These are phyloP conservation scores for Diadophis punctatus DNA, from an alignment of 2,113 vertebrate genomes.

Conservation along the genomic window DNA sequence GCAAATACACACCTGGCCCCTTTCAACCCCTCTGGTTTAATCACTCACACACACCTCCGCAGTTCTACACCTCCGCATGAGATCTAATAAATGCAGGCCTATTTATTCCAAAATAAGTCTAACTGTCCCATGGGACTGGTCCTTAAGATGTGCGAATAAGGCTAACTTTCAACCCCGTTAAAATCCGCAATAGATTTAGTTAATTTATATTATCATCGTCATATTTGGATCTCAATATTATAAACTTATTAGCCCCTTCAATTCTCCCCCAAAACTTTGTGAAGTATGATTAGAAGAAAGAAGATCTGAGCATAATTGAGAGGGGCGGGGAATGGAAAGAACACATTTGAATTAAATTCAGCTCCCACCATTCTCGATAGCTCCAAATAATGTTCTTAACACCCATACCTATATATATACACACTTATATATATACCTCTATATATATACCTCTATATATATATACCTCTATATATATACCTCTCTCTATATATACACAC, in stretches of 20 bases:
- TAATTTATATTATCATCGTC: not conserved
- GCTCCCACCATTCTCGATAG: not conserved
- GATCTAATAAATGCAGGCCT: not conserved
- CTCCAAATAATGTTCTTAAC: not conserved
- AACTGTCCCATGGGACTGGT: not conserved
- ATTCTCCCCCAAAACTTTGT: not conserved
- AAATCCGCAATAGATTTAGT: not conserved
- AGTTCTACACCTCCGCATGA: not conserved
- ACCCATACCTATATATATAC: too few species aligned
- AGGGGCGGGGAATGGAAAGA: not conserved
- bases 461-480: too few species aligned
- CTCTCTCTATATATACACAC: too few species aligned
- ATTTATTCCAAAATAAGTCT: not conserved
- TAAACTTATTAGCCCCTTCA: not conserved
- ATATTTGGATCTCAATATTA: not conserved
- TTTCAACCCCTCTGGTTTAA: not conserved
- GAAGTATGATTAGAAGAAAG: not conserved
- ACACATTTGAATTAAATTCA: not conserved
- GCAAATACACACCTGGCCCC: constrained; percentile 32
- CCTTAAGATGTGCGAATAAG: not conserved
- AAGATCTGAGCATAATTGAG: not conserved
- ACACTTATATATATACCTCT: too few species aligned
- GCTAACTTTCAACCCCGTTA: not conserved
- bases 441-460: too few species aligned
- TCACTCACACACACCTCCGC: not conserved